A percentile compares a stretch with the other conserved stretches of the same genome.
Conservation (phyloP, 2,797 vertebrate species). For the Sebastiscus tertius region DNA sequence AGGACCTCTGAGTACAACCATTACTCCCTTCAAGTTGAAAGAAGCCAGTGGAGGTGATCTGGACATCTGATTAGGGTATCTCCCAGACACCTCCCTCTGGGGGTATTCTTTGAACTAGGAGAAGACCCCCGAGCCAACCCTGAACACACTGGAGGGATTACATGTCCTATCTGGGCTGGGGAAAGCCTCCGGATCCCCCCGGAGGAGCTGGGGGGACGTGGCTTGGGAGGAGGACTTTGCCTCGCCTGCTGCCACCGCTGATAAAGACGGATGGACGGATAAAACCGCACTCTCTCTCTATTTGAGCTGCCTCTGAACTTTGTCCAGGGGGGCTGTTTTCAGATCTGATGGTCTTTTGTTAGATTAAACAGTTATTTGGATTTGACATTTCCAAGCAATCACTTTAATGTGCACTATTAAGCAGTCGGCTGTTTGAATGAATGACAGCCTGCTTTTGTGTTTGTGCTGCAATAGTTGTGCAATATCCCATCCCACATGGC, state of each 20-base stretch:
- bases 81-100: slow-evolving; percentile 17
- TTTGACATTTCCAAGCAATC: slow-evolving; percentile 50
- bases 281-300: slow-evolving; percentile 22
- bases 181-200: slow-evolving; percentile 34
- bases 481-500: background rate
- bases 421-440: slow-evolving; percentile 25
- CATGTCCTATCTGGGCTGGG: slow-evolving; percentile 36
- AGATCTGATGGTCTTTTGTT: slow-evolving; percentile 22
- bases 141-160: slow-evolving; percentile 39
- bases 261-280: slow-evolving; percentile 54
- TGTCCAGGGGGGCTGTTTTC: slow-evolving; percentile 22
- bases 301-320: slow-evolving; percentile 47
- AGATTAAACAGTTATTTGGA: slow-evolving; percentile 38
- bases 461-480: background rate
- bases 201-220: slow-evolving; percentile 33
- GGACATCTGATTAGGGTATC: slow-evolving; percentile 22
- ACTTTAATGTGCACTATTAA: slow-evolving; percentile 40
- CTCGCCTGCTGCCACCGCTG: slow-evolving; percentile 42
- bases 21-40: background rate
- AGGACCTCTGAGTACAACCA: background rate
- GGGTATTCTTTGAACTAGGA: slow-evolving; percentile 41
- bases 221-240: slow-evolving; percentile 13
- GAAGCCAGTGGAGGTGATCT: background rate
- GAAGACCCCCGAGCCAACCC: slow-evolving; percentile 35
- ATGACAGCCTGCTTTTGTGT: slow-evolving; percentile 10